Percentiles rank a stretch among this genome's conserved stretches.
phyloP scores from a whole-genome alignment of 2,888 invertebrate genomes.

The Plebejus anna region DNA sequence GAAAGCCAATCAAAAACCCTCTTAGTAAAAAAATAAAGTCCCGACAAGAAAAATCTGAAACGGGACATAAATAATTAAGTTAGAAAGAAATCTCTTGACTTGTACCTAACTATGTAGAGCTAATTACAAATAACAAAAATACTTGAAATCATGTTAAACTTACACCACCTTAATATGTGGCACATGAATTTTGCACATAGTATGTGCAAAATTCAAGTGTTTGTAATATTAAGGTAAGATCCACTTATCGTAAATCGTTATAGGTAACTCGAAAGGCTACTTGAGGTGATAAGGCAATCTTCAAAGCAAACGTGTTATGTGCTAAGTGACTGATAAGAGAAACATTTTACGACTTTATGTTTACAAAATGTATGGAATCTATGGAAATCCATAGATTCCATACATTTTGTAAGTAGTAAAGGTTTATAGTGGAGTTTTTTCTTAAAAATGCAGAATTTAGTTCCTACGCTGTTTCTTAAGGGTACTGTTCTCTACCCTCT shows the following conservation, averaged over 20 bases:
- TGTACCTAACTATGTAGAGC: neutral
- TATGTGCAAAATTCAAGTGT: neutral
- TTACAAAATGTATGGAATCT: neutral
- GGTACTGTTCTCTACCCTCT: no score
- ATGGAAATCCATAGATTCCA: no score
- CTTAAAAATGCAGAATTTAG: no score
- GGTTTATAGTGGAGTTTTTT: no score
- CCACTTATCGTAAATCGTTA: neutral
- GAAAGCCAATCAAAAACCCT: no score
- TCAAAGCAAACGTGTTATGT: neutral
- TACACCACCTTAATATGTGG: neutral
- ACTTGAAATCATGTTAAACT: neutral
- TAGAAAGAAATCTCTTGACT: no score
- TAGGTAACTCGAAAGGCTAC: neutral
- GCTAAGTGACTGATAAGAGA: constrained; percentile 5
- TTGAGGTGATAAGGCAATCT: constrained; percentile 3
- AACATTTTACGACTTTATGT: neutral
- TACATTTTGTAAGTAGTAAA: no score
- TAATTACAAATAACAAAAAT: neutral
- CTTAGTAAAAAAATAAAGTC: no score
- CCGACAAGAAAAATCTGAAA: no score
- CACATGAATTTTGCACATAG: no score
- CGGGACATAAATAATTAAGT: no score
- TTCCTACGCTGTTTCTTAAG: no score
- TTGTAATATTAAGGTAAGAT: neutral